Evolutionary conservation across 2,113 vertebrate species (phyloP).

Genomic region (Hippopotamus amphibius): DNA sequence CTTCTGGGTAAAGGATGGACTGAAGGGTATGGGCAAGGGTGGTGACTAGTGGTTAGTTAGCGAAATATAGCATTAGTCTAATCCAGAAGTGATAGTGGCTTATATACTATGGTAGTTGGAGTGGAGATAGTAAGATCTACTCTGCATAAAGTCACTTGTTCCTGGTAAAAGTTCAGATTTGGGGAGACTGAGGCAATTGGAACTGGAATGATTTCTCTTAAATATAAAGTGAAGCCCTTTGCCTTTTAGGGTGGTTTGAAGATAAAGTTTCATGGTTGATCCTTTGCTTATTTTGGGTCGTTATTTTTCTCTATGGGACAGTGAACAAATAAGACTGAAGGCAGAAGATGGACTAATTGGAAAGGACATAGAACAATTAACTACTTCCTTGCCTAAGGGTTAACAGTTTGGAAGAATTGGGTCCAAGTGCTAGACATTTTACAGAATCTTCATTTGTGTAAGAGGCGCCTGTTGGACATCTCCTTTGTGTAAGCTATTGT

Average conservation of each 20-base stretch:
- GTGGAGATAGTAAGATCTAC: not conserved
- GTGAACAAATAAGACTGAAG: not conserved
- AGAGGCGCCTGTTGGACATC: not conserved
- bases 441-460: not conserved
- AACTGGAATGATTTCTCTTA: constrained; percentile 7
- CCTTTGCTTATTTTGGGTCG: constrained; percentile 40
- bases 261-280: constrained; percentile 17
- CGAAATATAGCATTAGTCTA: not conserved
- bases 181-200: not conserved
- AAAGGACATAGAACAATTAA: not conserved
- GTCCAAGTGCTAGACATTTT: not conserved
- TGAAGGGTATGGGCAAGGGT: not conserved
- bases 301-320: constrained; percentile 4
- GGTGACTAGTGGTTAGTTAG: not conserved
- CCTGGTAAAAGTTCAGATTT: constrained; percentile 28
- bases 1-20: not conserved
- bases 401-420: constrained; percentile 13
- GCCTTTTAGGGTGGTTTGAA: not conserved
- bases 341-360: constrained; percentile 14
- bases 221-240: not conserved
- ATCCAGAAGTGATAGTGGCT: not conserved
- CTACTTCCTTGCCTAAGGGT: not conserved
- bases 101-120: not conserved
- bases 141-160: not conserved
- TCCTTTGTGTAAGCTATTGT: constrained; percentile 14